phyloP scores from a whole-genome alignment of 2,797 vertebrate genomes.

The Sebastes melanostomus region DNA sequence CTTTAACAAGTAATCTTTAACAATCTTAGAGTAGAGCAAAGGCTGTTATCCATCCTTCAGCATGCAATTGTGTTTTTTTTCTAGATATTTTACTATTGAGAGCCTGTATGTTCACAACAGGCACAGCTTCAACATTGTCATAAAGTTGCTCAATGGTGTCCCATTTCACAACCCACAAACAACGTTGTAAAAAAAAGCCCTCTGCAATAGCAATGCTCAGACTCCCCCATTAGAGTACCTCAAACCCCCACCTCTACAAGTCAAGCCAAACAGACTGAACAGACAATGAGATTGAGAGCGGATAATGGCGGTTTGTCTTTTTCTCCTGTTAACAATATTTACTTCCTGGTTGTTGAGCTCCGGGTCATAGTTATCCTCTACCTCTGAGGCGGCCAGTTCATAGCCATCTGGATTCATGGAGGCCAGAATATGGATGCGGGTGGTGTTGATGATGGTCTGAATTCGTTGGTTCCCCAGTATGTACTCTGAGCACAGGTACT shows the following conservation, averaged over 20 bases:
- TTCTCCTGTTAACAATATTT: constrained; percentile 80
- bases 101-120: too few relatives aligned
- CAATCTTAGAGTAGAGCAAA: background rate
- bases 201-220: background rate
- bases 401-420: constrained; percentile 99
- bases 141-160: too few relatives aligned
- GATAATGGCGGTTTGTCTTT: constrained; percentile 74
- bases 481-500: constrained; percentile 96
- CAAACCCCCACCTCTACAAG: constrained; percentile 38
- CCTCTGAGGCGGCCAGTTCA: constrained; percentile 93
- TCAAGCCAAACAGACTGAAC: constrained; percentile 28
- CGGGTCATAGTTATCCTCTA: constrained; percentile 85
- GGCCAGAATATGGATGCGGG: constrained; percentile 93
- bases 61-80: too few relatives aligned
- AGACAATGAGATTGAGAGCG: constrained; percentile 32
- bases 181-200: background rate
- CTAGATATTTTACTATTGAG: too few relatives aligned
- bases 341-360: constrained; percentile 85
- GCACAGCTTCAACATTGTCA: too few relatives aligned
- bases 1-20: background rate
- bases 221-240: background rate
- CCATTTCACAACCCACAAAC: too few relatives aligned
- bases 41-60: background rate
- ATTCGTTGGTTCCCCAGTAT: constrained; percentile 88
- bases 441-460: constrained; percentile 91